Percentiles rank a stretch among this genome's conserved stretches.
Evolutionary conservation across 2,797 vertebrate species (phyloP).

Genomic region (Pempheris klunzingeri): DNA sequence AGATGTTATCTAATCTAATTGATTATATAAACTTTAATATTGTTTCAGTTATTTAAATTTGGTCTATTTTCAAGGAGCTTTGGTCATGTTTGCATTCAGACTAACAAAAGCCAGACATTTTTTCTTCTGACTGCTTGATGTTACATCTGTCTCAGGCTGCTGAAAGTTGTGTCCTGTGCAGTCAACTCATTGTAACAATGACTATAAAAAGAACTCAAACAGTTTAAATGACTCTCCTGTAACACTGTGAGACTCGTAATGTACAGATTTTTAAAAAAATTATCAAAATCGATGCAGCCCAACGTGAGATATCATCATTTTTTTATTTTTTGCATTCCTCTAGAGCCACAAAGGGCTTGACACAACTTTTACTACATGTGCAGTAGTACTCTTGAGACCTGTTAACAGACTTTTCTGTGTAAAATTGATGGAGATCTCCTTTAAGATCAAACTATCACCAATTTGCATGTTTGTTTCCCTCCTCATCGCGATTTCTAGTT

Average conservation of each 20-base stretch:
- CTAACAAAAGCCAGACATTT: neutral
- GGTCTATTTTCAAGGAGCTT: neutral
- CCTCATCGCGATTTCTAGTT: neutral
- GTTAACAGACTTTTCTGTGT: neutral
- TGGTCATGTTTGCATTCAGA: neutral
- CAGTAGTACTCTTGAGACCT: neutral
- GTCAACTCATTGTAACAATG: neutral
- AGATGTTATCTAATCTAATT: neutral
- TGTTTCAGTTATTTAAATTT: neutral
- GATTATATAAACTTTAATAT: neutral
- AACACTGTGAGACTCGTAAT: neutral
- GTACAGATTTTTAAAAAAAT: neutral
- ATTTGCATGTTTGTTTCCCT: neutral
- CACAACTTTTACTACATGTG: neutral
- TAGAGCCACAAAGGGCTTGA: neutral
- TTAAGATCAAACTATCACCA: neutral
- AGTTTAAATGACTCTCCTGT: neutral
- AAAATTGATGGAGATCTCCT: neutral
- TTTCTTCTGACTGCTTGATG: neutral
- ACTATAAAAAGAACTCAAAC: neutral
- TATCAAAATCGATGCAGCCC: neutral
- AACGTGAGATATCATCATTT: neutral
- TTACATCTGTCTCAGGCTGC: conserved; percentile 2
- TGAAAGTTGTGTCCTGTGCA: neutral
- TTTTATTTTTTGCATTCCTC: neutral